A percentile compares a stretch with the other conserved stretches of the same genome.
phyloP scores from a whole-genome alignment of 2,888 invertebrate species.

The Eupithecia dodoneata region DNA sequence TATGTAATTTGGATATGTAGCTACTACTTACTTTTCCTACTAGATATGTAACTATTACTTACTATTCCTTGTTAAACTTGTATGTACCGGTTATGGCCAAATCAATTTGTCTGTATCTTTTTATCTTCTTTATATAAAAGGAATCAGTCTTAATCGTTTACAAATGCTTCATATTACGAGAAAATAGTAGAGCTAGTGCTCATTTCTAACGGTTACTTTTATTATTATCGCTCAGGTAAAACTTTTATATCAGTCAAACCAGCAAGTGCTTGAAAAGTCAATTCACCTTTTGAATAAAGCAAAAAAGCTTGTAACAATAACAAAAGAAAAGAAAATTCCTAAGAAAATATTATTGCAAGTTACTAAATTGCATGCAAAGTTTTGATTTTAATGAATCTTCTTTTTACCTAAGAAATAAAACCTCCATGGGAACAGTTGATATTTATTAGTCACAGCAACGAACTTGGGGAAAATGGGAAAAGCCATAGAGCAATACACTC shows the following conservation, averaged over 20 bases:
- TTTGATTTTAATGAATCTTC: slow-evolving; percentile 38
- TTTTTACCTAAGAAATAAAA: slow-evolving; percentile 41
- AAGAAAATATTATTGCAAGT: not conserved
- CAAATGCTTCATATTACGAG: not conserved
- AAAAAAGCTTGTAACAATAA: not conserved
- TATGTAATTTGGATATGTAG: too few relatives aligned
- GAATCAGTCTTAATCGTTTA: not conserved
- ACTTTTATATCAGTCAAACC: not conserved
- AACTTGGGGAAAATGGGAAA: slow-evolving; percentile 34
- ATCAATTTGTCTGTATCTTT: too few relatives aligned
- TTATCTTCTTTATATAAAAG: too few relatives aligned
- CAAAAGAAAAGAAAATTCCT: not conserved
- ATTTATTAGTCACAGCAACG: slow-evolving; percentile 53
- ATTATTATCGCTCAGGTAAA: not conserved
- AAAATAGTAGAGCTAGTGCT: too few relatives aligned
- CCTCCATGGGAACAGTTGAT: slow-evolving; percentile 44
- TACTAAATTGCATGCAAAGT: slow-evolving; percentile 21
- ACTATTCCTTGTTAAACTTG: too few relatives aligned
- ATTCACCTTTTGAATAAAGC: not conserved
- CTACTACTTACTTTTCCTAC: too few relatives aligned
- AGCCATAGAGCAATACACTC: slow-evolving; percentile 1
- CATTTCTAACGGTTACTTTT: too few relatives aligned
- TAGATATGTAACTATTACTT: too few relatives aligned
- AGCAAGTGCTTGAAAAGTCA: not conserved
- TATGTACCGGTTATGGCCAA: too few relatives aligned